phyloP scores from a whole-genome alignment of 2,113 vertebrate species.

The Ceratotherium simum region DNA sequence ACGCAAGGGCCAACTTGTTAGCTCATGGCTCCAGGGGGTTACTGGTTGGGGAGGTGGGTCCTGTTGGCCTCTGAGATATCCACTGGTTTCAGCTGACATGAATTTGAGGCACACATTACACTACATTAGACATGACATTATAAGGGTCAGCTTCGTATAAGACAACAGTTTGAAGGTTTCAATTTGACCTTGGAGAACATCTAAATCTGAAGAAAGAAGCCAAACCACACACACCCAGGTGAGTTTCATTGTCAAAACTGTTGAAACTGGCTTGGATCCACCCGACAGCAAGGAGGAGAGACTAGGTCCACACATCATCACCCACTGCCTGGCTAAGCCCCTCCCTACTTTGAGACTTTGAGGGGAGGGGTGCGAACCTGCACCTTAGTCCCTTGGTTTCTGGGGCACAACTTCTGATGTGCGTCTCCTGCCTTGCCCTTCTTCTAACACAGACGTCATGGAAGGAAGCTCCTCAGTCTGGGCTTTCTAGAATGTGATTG shows the following conservation, averaged over 20 bases:
- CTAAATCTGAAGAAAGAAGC: constrained; percentile 12
- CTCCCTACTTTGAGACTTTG: background rate
- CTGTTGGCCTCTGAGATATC: background rate
- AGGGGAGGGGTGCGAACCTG: background rate
- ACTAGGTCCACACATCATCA: background rate
- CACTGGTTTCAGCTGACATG: constrained; percentile 56
- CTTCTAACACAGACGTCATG: accelerated
- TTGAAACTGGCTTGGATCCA: constrained; percentile 64
- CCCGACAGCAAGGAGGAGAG: background rate
- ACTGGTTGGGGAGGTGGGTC: background rate
- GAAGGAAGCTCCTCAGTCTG: background rate
- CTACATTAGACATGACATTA: background rate
- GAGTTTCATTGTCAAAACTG: constrained; percentile 76
- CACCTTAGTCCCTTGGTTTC: background rate
- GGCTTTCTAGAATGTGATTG: background rate
- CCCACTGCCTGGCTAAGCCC: background rate
- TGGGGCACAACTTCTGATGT: background rate
- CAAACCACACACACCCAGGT: constrained; percentile 66
- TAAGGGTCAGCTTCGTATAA: background rate
- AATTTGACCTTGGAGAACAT: constrained; percentile 62
- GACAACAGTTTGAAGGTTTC: constrained; percentile 49
- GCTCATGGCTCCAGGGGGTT: background rate
- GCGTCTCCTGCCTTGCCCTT: background rate
- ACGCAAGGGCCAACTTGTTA: background rate
- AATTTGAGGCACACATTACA: background rate